Percentiles rank a stretch among this genome's conserved stretches.
These are phyloP conservation scores for Sarcophaga peregrina DNA, from an alignment of 1,140 invertebrate species.

Conservation along the genomic window DNA sequence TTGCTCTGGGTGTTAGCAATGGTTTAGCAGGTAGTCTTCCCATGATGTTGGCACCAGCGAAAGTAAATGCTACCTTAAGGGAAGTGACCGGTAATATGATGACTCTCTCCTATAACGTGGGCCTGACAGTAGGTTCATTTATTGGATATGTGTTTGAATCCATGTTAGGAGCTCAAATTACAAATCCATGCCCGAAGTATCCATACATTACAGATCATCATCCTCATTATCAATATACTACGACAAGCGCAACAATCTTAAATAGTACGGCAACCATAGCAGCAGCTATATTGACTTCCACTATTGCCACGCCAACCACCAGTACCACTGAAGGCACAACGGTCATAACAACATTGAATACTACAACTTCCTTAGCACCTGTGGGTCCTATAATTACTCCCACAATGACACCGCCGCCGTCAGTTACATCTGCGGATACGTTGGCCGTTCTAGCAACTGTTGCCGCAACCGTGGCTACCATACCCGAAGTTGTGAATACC, in stretches of 20 bases:
- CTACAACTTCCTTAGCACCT: constrained; percentile 9
- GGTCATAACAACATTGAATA: constrained; percentile 29
- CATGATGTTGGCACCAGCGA: constrained; percentile 88
- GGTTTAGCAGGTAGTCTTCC: constrained; percentile 89
- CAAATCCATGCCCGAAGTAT: constrained; percentile 65
- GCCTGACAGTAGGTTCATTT: constrained; percentile 83
- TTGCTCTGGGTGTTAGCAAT: constrained; percentile 84
- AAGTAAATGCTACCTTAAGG: constrained; percentile 80
- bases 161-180: constrained; percentile 74
- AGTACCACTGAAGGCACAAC: constrained; percentile 50
- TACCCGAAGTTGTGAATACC: constrained; percentile 55
- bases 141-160: constrained; percentile 85
- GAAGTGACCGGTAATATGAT: constrained; percentile 91
- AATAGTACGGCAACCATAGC: constrained; percentile 42
- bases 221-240: constrained; percentile 41
- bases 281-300: constrained; percentile 45
- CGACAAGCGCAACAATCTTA: constrained; percentile 42
- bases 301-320: constrained; percentile 51
- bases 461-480: constrained; percentile 49
- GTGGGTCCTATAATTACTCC: constrained; percentile 29
- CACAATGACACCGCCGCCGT: constrained; percentile 50
- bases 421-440: constrained; percentile 58
- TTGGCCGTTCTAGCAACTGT: constrained; percentile 55
- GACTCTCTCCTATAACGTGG: constrained; percentile 89
- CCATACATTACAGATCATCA: constrained; percentile 56